These are phyloP conservation scores for Galagoides demidoff DNA, from an alignment of 2,797 vertebrate species.

Conservation along the genomic window DNA sequence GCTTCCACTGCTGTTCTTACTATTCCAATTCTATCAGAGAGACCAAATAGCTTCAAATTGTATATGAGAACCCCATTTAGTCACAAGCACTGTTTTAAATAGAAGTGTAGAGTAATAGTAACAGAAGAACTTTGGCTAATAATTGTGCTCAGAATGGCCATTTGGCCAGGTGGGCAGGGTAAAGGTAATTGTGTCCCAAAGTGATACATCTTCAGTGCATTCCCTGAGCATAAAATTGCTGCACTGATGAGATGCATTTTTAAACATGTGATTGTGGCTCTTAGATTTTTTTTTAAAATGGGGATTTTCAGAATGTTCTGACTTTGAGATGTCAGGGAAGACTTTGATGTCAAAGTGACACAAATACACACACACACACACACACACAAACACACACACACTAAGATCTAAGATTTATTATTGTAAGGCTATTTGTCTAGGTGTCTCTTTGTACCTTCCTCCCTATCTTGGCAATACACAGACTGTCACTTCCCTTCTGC, in stretches of 20 bases:
- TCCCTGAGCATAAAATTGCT: slow-evolving; percentile 62
- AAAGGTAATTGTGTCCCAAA: slow-evolving; percentile 62
- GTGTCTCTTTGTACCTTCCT: background rate
- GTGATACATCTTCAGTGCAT: slow-evolving; percentile 36
- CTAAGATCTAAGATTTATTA: background rate
- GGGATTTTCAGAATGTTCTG: slow-evolving; percentile 68
- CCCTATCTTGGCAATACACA: background rate
- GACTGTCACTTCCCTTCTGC: background rate
- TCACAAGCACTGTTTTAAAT: slow-evolving; percentile 62
- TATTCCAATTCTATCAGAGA: slow-evolving; percentile 72
- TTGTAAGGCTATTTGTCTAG: slow-evolving; percentile 42
- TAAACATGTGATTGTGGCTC: slow-evolving; percentile 56
- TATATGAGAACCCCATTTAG: slow-evolving; percentile 75
- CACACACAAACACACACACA: background rate
- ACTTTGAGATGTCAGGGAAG: slow-evolving; percentile 71
- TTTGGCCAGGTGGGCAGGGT: slow-evolving; percentile 47
- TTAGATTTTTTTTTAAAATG: slow-evolving; percentile 61
- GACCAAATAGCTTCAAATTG: slow-evolving; percentile 71
- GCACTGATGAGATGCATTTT: slow-evolving; percentile 57
- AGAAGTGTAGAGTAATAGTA: slow-evolving; percentile 67
- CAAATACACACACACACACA: background rate
- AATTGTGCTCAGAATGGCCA: slow-evolving; percentile 65
- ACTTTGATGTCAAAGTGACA: slow-evolving; percentile 76
- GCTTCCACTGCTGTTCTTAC: slow-evolving; percentile 57
- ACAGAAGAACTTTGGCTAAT: slow-evolving; percentile 71